Evolutionary conservation across 2,797 vertebrate genomes (phyloP).

Genomic region (Alcedo quadribrachys): DNA sequence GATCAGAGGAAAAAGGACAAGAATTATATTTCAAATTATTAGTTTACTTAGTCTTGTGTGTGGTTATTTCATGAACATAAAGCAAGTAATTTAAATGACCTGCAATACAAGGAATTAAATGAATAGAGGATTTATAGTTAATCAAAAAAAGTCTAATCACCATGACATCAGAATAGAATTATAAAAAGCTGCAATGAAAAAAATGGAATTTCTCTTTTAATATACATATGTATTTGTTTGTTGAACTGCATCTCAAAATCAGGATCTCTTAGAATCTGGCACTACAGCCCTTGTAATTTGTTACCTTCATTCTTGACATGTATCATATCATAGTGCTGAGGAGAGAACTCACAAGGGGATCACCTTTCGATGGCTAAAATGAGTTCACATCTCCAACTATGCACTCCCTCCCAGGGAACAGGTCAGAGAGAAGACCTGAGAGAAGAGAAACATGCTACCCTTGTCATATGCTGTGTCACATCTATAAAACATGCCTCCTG

Average conservation of each 20-base stretch:
- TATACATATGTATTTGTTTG: not conserved
- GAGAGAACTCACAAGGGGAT: not conserved
- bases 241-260: not conserved
- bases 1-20: not conserved
- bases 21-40: not conserved
- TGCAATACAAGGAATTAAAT: not conserved
- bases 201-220: not conserved
- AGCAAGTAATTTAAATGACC: not conserved
- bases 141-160: not conserved
- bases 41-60: not conserved
- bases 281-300: not conserved
- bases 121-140: not conserved
- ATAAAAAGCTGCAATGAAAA: not conserved
- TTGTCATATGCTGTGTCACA: not conserved
- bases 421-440: not conserved
- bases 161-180: not conserved
- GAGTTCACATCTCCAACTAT: not conserved
- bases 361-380: not conserved
- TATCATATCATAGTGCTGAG: not conserved
- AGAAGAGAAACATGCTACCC: not conserved
- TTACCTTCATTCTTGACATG: not conserved
- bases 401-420: not conserved
- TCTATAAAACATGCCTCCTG: not conserved
- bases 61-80: not conserved
- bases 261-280: not conserved